Base-by-base conservation (phyloP, 2,888 invertebrate genomes). In the Toxonevra muliebris region DNA sequence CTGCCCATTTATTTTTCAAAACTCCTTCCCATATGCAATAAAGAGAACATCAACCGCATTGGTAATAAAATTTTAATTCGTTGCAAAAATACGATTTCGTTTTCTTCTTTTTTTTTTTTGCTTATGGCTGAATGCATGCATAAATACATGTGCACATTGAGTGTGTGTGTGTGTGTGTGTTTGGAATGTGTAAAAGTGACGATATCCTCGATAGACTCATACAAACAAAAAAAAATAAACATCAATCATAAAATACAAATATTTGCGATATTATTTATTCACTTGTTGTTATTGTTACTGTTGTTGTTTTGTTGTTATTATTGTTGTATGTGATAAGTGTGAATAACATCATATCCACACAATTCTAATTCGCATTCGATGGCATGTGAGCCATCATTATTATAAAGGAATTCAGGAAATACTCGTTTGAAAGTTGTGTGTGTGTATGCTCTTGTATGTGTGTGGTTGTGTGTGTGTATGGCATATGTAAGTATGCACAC, bases 221-320 rank as follows among this genome's bases (percentile, higher is more conserved):
- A 15, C 15, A 61, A 45, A 65, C n/a, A 58, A 11, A 19, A 52
- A 66, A 42, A 61, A 45, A 68, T 71, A 68, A 75, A 76, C 77
- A 79, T 79, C 79, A 80, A 79, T 79, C 81, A 80, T 80, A 76
- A 77, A 79, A 80, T 77, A 77, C 79, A 80, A 79, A 79, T 80
- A 79, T 80, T 80, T 76, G 69, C 73, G 74, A 76, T 75, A 70
- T 74, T 76, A 76, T 79, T 77, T 79, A 75, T 73, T 73, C 74
- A 72, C 73, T 55, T 20, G 53, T 74, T 69, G 75, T 69, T 71
- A 57, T 60, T 62, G 45, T 62, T 43, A 17, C 55, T 50, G 43
- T 9, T 45, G 17, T 30, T 55, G 43, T 17, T n/a, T 69, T 71
- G 57, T 60, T 62, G 45, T 62, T 43, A 17, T 60, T 50, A 30